Percentiles rank a stretch among this genome's conserved stretches.
These are phyloP conservation scores for Gymnocypris eckloni DNA, from an alignment of 2,797 vertebrate genomes.

Conservation along the genomic window DNA sequence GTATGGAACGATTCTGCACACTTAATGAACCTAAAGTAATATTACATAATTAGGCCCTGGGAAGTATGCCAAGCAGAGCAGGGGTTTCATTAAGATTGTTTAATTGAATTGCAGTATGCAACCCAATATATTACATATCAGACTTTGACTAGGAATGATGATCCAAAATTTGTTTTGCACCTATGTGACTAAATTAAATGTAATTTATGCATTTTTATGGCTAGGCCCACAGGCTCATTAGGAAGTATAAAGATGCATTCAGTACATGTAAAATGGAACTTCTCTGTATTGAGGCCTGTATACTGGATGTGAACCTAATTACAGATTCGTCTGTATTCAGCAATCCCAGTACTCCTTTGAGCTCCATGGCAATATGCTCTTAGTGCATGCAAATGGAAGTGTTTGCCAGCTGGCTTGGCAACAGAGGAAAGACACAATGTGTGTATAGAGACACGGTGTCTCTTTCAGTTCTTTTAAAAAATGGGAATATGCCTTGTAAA, in stretches of 20 bases:
- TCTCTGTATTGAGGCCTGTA: conserved; percentile 22
- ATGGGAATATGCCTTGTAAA: neutral
- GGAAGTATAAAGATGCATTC: neutral
- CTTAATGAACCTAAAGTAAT: neutral
- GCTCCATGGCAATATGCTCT: conserved; percentile 64
- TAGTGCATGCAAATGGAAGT: conserved; percentile 71
- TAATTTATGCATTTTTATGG: neutral
- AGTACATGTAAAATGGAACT: neutral
- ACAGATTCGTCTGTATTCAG: conserved; percentile 60
- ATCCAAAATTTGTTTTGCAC: neutral
- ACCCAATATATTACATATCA: neutral
- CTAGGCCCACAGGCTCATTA: neutral
- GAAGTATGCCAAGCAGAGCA: neutral
- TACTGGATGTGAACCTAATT: conserved; percentile 56
- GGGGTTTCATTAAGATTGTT: neutral
- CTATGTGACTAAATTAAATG: conserved; percentile 13
- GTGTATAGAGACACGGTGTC: conserved; percentile 20
- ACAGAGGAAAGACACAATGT: conserved; percentile 60
- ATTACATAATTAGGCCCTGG: neutral
- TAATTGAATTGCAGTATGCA: conserved; percentile 1
- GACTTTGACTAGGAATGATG: neutral
- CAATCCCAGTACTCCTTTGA: conserved; percentile 54
- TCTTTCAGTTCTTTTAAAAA: conserved; percentile 17
- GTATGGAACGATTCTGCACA: neutral
- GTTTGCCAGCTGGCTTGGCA: conserved; percentile 61